These are phyloP conservation scores for Andrena trimmerana DNA, from an alignment of 2,888 invertebrate genomes.

Conservation along the genomic window DNA sequence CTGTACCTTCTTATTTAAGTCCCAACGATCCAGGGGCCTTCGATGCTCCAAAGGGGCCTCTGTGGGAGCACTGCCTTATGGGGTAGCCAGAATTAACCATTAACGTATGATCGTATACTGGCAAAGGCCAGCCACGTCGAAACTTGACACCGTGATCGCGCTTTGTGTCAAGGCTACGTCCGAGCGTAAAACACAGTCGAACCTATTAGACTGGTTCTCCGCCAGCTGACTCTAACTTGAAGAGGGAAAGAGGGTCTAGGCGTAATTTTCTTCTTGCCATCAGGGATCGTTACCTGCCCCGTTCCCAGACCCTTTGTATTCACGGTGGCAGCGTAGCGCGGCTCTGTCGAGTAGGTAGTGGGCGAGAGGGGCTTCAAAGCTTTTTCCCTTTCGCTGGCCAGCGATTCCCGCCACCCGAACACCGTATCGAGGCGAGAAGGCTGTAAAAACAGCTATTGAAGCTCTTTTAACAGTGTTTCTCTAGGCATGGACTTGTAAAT, in stretches of 20 bases:
- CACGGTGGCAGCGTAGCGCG: background rate
- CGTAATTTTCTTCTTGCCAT: constrained; percentile 38
- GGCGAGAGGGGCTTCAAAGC: background rate
- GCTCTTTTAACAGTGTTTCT: background rate
- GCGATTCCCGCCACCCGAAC: constrained; percentile 4
- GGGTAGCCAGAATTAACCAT: constrained; percentile 77
- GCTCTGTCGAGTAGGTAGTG: background rate
- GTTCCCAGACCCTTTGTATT: background rate
- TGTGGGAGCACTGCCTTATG: constrained; percentile 60
- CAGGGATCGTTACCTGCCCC: constrained; percentile 32
- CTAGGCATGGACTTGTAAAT: background rate
- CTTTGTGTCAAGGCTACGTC: constrained; percentile 73
- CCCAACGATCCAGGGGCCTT: background rate
- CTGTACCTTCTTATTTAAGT: background rate
- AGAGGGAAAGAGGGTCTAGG: constrained; percentile 5
- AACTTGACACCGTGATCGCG: constrained; percentile 78
- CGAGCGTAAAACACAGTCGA: constrained; percentile 67
- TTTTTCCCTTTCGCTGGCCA: constrained; percentile 3
- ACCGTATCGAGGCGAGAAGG: background rate
- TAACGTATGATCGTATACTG: constrained; percentile 75
- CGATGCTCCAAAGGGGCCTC: constrained; percentile 34
- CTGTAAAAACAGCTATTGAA: background rate
- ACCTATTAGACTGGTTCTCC: constrained; percentile 69
- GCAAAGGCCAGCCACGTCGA: constrained; percentile 70
- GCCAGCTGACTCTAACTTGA: constrained; percentile 42